Conservation (phyloP, 2,888 invertebrate genomes). For the Apodemia hepburni region DNA sequence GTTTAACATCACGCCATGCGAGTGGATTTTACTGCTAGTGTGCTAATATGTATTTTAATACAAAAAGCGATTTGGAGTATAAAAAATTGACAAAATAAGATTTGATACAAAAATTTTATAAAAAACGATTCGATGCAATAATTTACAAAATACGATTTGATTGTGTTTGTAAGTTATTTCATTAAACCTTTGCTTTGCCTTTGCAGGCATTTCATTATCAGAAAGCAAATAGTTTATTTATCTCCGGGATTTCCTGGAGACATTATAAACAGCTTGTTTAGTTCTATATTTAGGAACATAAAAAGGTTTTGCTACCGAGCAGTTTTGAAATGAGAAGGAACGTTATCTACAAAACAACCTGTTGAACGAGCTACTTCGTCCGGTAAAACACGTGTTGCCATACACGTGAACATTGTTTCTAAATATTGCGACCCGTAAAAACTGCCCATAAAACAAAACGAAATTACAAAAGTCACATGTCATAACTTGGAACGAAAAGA, state of each 20-base stretch:
- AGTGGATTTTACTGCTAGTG: too few species aligned
- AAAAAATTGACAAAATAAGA: too few species aligned
- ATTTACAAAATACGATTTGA: too few species aligned
- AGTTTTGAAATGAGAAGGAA: slow-evolving; percentile 16
- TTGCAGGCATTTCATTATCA: too few species aligned
- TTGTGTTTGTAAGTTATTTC: too few species aligned
- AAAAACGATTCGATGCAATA: too few species aligned
- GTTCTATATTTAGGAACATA: neutral
- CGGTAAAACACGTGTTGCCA: slow-evolving; percentile 19
- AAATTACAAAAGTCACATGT: slow-evolving; percentile 20
- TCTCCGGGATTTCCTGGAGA: neutral
- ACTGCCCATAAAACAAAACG: slow-evolving; percentile 20
- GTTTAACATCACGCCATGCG: too few species aligned
- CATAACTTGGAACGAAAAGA: slow-evolving; percentile 15
- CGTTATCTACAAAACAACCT: slow-evolving; percentile 32
- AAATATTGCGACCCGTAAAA: slow-evolving; percentile 43
- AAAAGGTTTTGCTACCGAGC: slow-evolving; percentile 10
- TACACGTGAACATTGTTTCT: slow-evolving; percentile 31
- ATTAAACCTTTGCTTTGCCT: too few species aligned
- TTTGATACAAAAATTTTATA: too few species aligned
- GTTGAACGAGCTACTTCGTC: slow-evolving; percentile 23
- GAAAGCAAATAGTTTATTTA: too few species aligned
- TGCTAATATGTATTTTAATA: too few species aligned
- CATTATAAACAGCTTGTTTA: neutral
- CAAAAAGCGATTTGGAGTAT: too few species aligned